Evolutionary conservation across 2,888 invertebrate species (phyloP).

Genomic region (Dendrolimus houi): DNA sequence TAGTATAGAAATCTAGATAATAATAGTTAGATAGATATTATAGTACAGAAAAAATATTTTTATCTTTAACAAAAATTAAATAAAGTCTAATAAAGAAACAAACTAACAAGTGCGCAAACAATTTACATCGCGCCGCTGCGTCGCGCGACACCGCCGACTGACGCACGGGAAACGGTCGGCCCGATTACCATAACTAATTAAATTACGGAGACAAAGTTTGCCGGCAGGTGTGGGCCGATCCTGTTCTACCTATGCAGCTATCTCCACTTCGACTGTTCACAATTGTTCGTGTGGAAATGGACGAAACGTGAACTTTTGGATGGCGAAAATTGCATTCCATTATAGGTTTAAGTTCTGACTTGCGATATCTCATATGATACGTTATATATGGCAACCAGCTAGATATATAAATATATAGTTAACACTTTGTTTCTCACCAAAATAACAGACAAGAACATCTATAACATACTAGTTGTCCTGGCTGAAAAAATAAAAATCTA

Average conservation of each 20-base stretch:
- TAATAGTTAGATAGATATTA: no score
- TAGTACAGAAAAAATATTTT: no score
- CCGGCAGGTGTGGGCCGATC: conserved; percentile 28
- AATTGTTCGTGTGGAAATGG: not conserved
- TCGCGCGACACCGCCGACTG: not conserved
- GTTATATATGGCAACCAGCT: no score
- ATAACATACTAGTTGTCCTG: no score
- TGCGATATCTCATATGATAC: no score
- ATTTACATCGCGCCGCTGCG: not conserved
- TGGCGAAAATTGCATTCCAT: not conserved
- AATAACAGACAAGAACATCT: no score
- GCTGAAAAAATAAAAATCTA: no score
- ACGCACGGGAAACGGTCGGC: conserved; percentile 10
- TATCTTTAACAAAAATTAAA: not conserved
- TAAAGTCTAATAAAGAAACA: not conserved
- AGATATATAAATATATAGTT: no score
- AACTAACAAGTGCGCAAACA: not conserved
- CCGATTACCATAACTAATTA: conserved; percentile 52
- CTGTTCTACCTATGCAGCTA: not conserved
- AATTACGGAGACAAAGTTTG: conserved; percentile 35
- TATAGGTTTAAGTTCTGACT: no score
- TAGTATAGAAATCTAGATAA: no score
- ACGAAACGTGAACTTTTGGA: not conserved
- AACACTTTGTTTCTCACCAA: no score
- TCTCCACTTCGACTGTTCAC: not conserved